Percentiles rank a stretch among this genome's conserved stretches.
Conservation (phyloP, 1,140 invertebrate species). For the Ephestia elutella region DNA sequence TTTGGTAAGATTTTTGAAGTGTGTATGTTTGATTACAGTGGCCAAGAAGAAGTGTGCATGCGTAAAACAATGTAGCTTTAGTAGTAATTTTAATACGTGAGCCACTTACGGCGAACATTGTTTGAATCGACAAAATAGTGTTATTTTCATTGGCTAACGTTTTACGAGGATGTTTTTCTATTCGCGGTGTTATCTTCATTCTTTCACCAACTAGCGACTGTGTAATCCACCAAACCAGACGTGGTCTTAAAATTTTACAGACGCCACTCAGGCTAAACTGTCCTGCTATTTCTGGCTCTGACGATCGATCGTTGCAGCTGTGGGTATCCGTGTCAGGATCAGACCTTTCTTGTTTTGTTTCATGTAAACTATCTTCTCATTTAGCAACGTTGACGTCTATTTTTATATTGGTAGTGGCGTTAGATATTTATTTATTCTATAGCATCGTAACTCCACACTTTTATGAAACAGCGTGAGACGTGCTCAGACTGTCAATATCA, state of each 20-base stretch:
- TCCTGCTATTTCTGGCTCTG: constrained; percentile 15
- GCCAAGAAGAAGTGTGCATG: too few species aligned
- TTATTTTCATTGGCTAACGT: too few species aligned
- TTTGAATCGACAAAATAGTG: too few species aligned
- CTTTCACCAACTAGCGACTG: too few species aligned
- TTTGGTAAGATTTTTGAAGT: too few species aligned
- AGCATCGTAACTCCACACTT: not conserved
- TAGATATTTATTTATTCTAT: constrained; percentile 9
- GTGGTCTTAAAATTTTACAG: too few species aligned
- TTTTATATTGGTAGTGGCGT: not conserved
- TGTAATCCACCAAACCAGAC: not conserved
- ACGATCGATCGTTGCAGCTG: constrained; percentile 13
- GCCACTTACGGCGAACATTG: too few species aligned
- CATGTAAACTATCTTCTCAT: not conserved
- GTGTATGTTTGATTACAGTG: too few species aligned
- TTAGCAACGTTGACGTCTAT: not conserved
- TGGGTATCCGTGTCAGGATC: constrained; percentile 7
- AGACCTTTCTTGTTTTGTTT: not conserved
- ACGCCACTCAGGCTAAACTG: constrained; percentile 12
- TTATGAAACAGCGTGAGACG: constrained; percentile 4
- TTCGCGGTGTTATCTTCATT: too few species aligned
- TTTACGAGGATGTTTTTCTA: too few species aligned
- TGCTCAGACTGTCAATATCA: not conserved
- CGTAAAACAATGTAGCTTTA: too few species aligned
- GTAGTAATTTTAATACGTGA: too few species aligned